phyloP scores from a whole-genome alignment of 2,888 invertebrate genomes.

The Rotaria macrura region DNA sequence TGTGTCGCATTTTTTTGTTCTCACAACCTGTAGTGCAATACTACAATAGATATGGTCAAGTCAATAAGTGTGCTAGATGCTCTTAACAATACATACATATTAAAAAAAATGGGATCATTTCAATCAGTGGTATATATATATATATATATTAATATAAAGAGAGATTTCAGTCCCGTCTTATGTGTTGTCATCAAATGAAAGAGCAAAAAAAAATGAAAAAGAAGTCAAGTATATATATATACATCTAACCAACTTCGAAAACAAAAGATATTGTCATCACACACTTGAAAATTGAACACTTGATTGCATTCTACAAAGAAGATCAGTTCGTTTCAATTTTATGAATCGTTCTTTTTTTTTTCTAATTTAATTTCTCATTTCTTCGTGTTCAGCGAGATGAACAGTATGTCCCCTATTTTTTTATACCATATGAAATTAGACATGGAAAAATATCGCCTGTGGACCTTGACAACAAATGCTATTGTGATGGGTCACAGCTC shows the following conservation, averaged over 20 bases:
- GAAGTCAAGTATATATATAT: not conserved
- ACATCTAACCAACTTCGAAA: not conserved
- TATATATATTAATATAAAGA: not conserved
- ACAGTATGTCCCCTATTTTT: not conserved
- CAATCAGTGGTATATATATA: not conserved
- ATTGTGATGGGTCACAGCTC: not conserved
- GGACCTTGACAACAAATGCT: not conserved
- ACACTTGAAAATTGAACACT: not conserved
- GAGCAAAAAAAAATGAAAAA: not conserved
- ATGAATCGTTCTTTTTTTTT: not conserved
- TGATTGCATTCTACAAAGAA: not conserved
- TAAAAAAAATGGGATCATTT: not conserved
- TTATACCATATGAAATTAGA: not conserved
- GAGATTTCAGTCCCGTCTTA: not conserved
- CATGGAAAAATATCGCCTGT: not conserved
- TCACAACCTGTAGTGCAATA: not conserved
- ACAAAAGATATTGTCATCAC: not conserved
- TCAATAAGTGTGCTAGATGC: not conserved
- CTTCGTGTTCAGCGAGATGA: not conserved
- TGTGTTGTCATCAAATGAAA: not conserved
- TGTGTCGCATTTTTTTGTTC: not conserved
- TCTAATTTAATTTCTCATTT: not conserved
- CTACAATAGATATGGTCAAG: not conserved
- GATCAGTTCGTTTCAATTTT: not conserved
- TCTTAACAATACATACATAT: not conserved